Conservation (phyloP, 2,113 vertebrate genomes). For the Aegotheles bennettii region DNA sequence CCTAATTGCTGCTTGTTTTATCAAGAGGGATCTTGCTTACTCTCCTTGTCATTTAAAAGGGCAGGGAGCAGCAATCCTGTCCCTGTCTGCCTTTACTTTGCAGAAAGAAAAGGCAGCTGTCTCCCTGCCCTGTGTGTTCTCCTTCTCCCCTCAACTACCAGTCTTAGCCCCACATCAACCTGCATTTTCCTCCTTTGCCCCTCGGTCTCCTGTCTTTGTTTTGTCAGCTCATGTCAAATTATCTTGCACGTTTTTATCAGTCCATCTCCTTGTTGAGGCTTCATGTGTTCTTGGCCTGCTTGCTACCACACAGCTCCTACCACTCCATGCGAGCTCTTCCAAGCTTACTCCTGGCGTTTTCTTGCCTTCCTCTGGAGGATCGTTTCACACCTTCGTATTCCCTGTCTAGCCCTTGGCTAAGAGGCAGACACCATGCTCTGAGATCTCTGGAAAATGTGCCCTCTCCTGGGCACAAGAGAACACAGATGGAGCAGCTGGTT, state of each 20-base stretch:
- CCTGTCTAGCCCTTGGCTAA: neutral
- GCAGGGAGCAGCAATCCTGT: neutral
- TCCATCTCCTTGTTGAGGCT: neutral
- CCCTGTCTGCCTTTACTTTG: neutral
- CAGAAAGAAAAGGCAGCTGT: neutral
- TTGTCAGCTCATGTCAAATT: neutral
- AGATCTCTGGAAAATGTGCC: neutral
- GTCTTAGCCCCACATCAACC: neutral
- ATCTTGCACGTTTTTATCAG: fast-evolving
- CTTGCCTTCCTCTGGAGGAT: neutral
- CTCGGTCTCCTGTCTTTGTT: neutral
- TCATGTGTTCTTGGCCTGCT: fast-evolving
- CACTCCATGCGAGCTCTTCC: fast-evolving
- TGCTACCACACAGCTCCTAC: neutral
- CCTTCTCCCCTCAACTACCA: neutral
- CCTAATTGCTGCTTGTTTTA: neutral
- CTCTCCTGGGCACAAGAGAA: neutral
- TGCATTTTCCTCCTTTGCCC: neutral
- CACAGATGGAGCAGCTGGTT: neutral
- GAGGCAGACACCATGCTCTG: neutral
- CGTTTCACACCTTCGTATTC: fast-evolving
- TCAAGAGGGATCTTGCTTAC: neutral
- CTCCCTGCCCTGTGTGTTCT: neutral
- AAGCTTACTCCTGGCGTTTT: neutral
- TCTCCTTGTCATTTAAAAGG: neutral